Conservation (phyloP, 2,888 invertebrate species). For the Cheilosia impressa region DNA sequence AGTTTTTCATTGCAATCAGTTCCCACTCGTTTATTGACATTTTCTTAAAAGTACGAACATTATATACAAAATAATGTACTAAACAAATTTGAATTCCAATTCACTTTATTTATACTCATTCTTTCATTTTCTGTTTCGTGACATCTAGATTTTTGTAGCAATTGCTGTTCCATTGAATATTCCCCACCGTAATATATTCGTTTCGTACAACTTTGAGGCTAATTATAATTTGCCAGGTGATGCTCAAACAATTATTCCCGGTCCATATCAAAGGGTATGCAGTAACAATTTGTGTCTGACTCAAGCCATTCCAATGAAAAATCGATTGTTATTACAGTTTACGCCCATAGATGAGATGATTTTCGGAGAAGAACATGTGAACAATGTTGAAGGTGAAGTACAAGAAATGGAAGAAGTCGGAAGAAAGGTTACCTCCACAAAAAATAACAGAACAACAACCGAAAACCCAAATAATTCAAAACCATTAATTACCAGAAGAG, state of each 20-base stretch:
- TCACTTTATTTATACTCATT: not conserved
- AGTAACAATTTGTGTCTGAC: not conserved
- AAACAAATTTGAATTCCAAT: no score
- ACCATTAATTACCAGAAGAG: conserved; percentile 27
- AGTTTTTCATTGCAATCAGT: no score
- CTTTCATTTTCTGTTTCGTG: conserved; percentile 76
- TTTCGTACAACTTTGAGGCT: conserved; percentile 90
- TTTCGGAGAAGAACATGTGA: not conserved
- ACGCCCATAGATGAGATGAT: conserved; percentile 6
- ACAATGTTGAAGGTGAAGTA: not conserved
- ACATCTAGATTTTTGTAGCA: conserved; percentile 88
- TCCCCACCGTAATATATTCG: conserved; percentile 88
- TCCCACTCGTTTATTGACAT: no score
- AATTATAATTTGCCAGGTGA: conserved; percentile 88
- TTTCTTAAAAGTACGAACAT: no score
- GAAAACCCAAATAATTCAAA: not conserved
- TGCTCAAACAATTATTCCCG: conserved; percentile 84
- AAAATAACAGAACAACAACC: not conserved
- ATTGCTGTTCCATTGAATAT: conserved; percentile 89
- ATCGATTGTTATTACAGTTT: conserved; percentile 10
- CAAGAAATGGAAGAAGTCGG: not conserved
- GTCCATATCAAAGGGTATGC: conserved; percentile 84
- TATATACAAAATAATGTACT: no score
- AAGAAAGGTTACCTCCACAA: not conserved
- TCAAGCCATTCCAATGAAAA: not conserved